Evolutionary conservation across 2,888 invertebrate genomes (phyloP), one percentile per base, ranked within the genome.

Genomic region (Drosophila subquinaria): DNA sequence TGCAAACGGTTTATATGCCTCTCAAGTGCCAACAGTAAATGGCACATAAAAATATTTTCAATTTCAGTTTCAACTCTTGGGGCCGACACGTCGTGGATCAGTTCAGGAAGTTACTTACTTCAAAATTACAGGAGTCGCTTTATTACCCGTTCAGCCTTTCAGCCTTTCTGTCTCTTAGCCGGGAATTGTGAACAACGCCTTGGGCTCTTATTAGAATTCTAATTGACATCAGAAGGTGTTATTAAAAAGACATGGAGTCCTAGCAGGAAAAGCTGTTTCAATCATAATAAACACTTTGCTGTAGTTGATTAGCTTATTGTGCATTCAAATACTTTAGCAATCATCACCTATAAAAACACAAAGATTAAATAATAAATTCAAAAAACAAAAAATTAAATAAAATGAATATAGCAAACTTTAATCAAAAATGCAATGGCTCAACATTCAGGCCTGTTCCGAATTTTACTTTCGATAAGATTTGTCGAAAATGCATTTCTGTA

Each of bases 21-120:
- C 55, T 40, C 30, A 62, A 50, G 59, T 51, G 63, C 59, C 64
- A 76, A 62, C 55, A 43, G 63, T 45, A 77, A 74, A 70, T 74
- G 64, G 60, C 60, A 72, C 78, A 78, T 78, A 72, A 77, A 78
- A 78, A 78, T 78, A 78, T 78, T 78, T 77, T 78, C 78, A 78
- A 78, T 78, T 78, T 78, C 40, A 51, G 68, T 57, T 61, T 47
- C 45, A 42, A 42, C 45, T 70, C 68, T 51, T 67, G 30, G 5
- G 55, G 65, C 48, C 30, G 8, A 27, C 27, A 5, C 52, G 30
- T 73, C 48, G 53, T 52, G 55, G 36, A 73, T 42, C 42, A 61
- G 56, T 67, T 76, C 53, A 73, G 56, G 52, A 65, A 76, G 73
- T 76, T 38, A 43, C 61, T 61, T 50, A 43, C 53, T n/a, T 33